Base-by-base conservation (phyloP, 2,888 invertebrate species). In the Sicus ferrugineus region DNA sequence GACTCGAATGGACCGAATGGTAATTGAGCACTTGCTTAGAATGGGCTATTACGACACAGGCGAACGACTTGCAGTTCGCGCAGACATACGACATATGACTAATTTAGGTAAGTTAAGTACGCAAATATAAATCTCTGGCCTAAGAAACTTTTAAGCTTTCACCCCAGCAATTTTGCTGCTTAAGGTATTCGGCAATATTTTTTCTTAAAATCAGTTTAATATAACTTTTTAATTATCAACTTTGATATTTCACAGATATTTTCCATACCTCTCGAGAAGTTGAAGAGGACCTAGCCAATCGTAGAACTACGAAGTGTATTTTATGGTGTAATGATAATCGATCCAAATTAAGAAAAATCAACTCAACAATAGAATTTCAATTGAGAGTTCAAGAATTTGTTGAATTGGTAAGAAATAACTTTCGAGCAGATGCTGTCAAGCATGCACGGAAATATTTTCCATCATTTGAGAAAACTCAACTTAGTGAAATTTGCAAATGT, bases 261-360 rank as follows among this genome's bases (percentile, higher is more conserved):
- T 95, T 94, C 83, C 87, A 90, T 79, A 92, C 92, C 6, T 94
- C 93, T 0, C 89, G 92, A 16, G 93, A 93, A 80, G 94, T 98
- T 7, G 97, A 97, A 83, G 91, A 92, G 72, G 95, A 96, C 73
- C 85, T 98, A 69, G 87, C 89, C 2, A 89, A 89, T 71, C 92
- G 90, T 68, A 95, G 97, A 85, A 97, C 97, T 0, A 88, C 89
- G 2, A 93, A 95, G 82, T 97, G 97, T 83, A 89, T 97, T 70
- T 89, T 92, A 72, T 98, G 98, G 98, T 98, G 98, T 86, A 93
- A 95, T 80, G 98, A 98, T 83, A 97, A 98, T 87, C 93, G 95
- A 84, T 96, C 96, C 42, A 97, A 97, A 83, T 88, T 98, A 73
- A 88, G 97, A 68, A 97, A 97, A 86, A 90, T 97, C 74, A 94